phyloP scores from a whole-genome alignment of 2,113 vertebrate species.

The Acinonyx jubatus region DNA sequence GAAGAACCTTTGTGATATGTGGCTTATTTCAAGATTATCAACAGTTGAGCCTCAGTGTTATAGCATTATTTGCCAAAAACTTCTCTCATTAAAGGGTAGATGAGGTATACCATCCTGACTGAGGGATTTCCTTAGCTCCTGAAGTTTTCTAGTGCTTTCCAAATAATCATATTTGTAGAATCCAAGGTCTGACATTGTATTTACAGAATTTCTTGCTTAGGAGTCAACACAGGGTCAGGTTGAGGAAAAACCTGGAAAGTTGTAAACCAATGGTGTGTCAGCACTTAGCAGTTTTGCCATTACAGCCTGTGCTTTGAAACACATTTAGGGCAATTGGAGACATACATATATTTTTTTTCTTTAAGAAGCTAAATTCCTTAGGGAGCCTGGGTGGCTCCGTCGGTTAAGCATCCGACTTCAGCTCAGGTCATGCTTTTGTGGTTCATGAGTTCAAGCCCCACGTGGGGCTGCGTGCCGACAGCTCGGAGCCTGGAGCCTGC shows the following conservation, averaged over 20 bases:
- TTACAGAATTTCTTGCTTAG: not conserved
- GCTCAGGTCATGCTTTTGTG: too few species aligned
- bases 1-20: not conserved
- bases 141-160: not conserved
- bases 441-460: too few species aligned
- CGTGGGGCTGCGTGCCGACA: too few species aligned
- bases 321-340: not conserved
- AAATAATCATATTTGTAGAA: not conserved
- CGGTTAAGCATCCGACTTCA: too few species aligned
- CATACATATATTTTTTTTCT: not conserved
- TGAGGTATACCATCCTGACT: not conserved
- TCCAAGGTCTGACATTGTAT: not conserved
- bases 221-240: not conserved
- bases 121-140: not conserved
- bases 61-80: not conserved
- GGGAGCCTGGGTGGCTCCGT: too few species aligned
- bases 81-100: not conserved
- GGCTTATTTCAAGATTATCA: not conserved
- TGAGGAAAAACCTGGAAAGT: not conserved
- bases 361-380: not conserved
- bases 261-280: not conserved
- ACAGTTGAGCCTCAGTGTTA: not conserved
- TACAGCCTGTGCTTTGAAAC: not conserved
- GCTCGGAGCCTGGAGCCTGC: too few species aligned
- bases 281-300: not conserved